Evolutionary conservation across 2,888 invertebrate genomes (phyloP).

Genomic region (Cartodere bifasciata): DNA sequence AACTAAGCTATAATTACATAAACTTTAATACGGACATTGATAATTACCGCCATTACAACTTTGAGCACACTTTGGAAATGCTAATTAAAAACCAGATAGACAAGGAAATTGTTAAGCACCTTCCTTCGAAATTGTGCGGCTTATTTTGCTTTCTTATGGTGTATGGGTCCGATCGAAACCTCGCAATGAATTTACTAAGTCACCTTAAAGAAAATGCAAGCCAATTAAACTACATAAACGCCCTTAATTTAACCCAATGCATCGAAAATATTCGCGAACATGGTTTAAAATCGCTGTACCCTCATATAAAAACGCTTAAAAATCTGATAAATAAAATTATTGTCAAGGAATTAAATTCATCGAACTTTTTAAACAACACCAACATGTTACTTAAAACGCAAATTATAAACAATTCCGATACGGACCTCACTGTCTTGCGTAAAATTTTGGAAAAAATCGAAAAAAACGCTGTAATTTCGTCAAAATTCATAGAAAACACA

Average conservation of each 20-base stretch:
- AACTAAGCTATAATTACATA: conserved; percentile 40
- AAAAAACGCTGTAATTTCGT: conserved; percentile 30
- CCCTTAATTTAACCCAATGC: conserved; percentile 35
- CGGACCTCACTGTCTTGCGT: conserved; percentile 24
- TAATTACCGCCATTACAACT: conserved; percentile 36
- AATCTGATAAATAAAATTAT: conserved; percentile 26
- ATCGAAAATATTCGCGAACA: conserved; percentile 17
- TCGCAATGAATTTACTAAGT: conserved; percentile 30
- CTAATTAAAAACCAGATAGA: conserved; percentile 31
- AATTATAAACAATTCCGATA: conserved; percentile 29
- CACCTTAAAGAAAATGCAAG: conserved; percentile 32
- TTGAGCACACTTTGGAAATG: conserved; percentile 35
- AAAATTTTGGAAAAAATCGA: conserved; percentile 30
- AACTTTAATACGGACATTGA: conserved; percentile 41
- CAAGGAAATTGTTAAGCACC: conserved; percentile 26
- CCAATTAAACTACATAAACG: conserved; percentile 34
- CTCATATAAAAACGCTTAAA: conserved; percentile 12
- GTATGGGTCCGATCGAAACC: conserved; percentile 29
- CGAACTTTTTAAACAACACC: conserved; percentile 11
- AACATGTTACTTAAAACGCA: conserved; percentile 23
- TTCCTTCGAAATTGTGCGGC: conserved; percentile 33
- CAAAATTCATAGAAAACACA: conserved; percentile 36
- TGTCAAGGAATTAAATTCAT: conserved; percentile 23
- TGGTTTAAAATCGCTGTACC: conserved; percentile 8
- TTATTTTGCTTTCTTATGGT: conserved; percentile 35